Conservation (phyloP, 2,113 vertebrate genomes). For the Xenopus tropicalis region DNA sequence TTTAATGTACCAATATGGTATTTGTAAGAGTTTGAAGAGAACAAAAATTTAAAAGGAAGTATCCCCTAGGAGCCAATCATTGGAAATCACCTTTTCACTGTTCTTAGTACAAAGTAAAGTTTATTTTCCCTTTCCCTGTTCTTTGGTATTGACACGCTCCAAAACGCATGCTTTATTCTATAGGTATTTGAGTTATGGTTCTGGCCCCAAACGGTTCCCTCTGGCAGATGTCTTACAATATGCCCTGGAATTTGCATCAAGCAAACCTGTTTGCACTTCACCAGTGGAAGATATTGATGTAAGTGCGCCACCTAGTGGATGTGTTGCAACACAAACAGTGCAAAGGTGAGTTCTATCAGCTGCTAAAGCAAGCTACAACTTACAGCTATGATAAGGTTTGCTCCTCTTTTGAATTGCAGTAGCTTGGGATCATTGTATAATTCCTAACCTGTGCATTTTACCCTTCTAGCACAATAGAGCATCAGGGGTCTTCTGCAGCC, state of each 20-base stretch:
- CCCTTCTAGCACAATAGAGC: slow-evolving; percentile 74
- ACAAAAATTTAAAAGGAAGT: too few relatives aligned
- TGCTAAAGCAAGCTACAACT: too few relatives aligned
- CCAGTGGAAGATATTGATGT: slow-evolving; percentile 89
- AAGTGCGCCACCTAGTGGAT: slow-evolving; percentile 73
- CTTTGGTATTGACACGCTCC: too few relatives aligned
- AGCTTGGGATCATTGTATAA: too few relatives aligned
- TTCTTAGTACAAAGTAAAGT: too few relatives aligned
- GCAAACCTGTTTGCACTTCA: slow-evolving; percentile 92
- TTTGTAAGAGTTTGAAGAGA: too few relatives aligned
- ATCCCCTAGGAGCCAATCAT: too few relatives aligned
- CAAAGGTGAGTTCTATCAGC: slow-evolving; percentile 64
- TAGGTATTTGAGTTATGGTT: slow-evolving; percentile 96
- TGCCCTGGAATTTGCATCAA: slow-evolving; percentile 95
- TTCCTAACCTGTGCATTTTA: not conserved
- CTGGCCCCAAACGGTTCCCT: slow-evolving; percentile 96
- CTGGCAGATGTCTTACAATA: slow-evolving; percentile 97
- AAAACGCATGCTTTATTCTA: slow-evolving; percentile 41
- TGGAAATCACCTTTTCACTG: too few relatives aligned
- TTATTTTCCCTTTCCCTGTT: too few relatives aligned
- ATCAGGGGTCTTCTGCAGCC: slow-evolving; percentile 73
- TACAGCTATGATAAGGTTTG: too few relatives aligned
- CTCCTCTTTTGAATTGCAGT: too few relatives aligned
- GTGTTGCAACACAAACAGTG: slow-evolving; percentile 66
- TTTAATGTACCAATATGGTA: too few relatives aligned